Base-by-base conservation (phyloP, 2,113 vertebrate species). In the Cichladusa arquata region DNA sequence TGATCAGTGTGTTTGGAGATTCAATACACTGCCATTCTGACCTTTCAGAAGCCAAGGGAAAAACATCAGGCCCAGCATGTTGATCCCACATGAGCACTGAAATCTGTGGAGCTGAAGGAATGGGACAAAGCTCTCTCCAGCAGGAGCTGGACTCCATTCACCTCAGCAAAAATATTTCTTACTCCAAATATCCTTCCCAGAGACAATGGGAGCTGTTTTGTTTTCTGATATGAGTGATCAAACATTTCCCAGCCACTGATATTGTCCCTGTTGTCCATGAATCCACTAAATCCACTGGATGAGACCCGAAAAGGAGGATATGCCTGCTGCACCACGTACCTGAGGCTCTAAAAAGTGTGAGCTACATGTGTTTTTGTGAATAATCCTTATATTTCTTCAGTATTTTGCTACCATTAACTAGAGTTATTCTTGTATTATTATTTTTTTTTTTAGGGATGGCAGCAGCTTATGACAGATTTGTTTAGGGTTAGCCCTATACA, bases 1-100 rank as follows among this genome's bases (percentile, higher is more conserved):
- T 89, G 89, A 95, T 94, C 88, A 76, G 92, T 93, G 23, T 96
- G 93, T 97, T 97, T 96, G 64, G 93, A 97, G 92, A 94, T 94
- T 96, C 96, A 88, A 97, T 96, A 92, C 2, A 93, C 88, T 92
- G 93, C 89, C 3, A 44, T 88, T 34, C 83, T 96, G 93, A 95
- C 94, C 97, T 96, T 96, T 95, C 71, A 20, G 94, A 96, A 93
- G 90, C 71, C 86, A 74, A 53, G 91, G 89, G 88, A 65, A 87
- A 96, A 97, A 57, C 77, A 91, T 42, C 42, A 82, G 88, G 77
- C 64, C 83, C 88, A 86, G 90, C 70, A 42, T 82, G 83, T 7
- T 96, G 96, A 93, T 95, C 91, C 60, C 88, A 29, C 44, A 31
- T 11, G 83, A 95, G 12, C 72, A 8, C 74, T 33, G 88, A 80